A percentile compares a stretch with the other conserved stretches of the same genome.
Evolutionary conservation across 2,113 vertebrate genomes (phyloP).

Genomic region (Boleophthalmus pectinirostris): DNA sequence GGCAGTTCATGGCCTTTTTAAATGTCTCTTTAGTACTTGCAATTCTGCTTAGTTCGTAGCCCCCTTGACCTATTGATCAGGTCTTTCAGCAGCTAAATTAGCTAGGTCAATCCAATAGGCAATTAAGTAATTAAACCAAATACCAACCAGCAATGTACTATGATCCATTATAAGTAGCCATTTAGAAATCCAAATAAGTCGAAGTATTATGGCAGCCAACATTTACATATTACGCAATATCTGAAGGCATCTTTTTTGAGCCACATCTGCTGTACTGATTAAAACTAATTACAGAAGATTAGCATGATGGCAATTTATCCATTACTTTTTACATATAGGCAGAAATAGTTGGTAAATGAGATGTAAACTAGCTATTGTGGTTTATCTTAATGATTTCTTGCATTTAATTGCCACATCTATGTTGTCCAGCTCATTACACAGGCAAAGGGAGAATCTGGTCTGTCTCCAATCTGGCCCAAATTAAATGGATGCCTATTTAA

Average conservation of each 20-base stretch:
- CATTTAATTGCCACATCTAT: constrained; percentile 55
- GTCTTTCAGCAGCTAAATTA: background rate
- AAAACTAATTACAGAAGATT: background rate
- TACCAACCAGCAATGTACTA: background rate
- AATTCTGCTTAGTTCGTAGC: background rate
- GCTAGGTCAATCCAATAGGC: background rate
- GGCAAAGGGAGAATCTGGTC: constrained; percentile 44
- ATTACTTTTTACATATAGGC: background rate
- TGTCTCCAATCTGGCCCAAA: constrained; percentile 75
- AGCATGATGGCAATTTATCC: background rate
- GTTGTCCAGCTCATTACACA: constrained; percentile 2
- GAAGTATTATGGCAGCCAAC: background rate
- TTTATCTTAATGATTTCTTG: constrained; percentile 43
- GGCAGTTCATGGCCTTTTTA: background rate
- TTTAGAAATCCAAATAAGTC: no score
- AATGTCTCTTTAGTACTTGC: background rate
- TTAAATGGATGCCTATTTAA: constrained; percentile 74
- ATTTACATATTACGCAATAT: background rate
- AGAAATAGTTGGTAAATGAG: background rate
- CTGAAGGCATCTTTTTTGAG: background rate
- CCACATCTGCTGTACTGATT: background rate
- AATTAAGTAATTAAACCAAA: background rate
- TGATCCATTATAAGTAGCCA: background rate
- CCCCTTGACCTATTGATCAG: background rate
- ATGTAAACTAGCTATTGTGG: constrained; percentile 41